phyloP scores from a whole-genome alignment of 35 echinoderm and acorn worm species.

The Strongylocentrotus purpuratus region DNA sequence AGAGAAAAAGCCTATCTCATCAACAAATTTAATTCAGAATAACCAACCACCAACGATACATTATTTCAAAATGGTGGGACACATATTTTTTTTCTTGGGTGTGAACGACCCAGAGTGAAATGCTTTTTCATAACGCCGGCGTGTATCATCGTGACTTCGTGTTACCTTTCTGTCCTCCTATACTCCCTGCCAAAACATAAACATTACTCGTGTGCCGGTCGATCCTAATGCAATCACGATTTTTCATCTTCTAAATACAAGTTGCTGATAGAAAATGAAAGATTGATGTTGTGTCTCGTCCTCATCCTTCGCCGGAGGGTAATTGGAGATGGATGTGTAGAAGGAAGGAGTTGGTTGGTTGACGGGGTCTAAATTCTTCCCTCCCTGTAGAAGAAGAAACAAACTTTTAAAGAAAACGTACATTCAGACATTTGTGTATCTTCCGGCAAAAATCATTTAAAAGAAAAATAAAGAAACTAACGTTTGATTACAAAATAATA shows the following conservation, averaged over 20 bases:
- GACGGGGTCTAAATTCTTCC: too few species aligned
- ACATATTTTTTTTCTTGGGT: neutral
- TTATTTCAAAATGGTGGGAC: neutral
- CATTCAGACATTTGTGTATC: too few species aligned
- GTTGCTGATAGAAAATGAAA: neutral
- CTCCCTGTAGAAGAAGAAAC: neutral
- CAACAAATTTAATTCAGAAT: too few species aligned
- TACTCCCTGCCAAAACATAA: neutral
- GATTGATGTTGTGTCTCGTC: neutral
- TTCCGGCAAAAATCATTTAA: too few species aligned
- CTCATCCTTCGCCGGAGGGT: neutral
- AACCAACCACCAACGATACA: too few species aligned
- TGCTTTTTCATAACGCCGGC: neutral
- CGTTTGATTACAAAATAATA: too few species aligned
- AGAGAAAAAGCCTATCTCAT: too few species aligned
- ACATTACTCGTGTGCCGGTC: neutral
- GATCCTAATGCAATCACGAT: neutral
- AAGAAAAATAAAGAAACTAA: too few species aligned
- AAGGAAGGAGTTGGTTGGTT: neutral
- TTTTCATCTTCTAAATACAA: neutral
- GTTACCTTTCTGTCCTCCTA: neutral
- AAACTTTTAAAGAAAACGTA: too few species aligned
- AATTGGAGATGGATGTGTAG: neutral
- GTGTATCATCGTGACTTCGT: neutral
- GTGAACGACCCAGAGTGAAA: neutral